Base-by-base conservation (phyloP, 2,113 vertebrate genomes). In the Entomyzon cyanotis region DNA sequence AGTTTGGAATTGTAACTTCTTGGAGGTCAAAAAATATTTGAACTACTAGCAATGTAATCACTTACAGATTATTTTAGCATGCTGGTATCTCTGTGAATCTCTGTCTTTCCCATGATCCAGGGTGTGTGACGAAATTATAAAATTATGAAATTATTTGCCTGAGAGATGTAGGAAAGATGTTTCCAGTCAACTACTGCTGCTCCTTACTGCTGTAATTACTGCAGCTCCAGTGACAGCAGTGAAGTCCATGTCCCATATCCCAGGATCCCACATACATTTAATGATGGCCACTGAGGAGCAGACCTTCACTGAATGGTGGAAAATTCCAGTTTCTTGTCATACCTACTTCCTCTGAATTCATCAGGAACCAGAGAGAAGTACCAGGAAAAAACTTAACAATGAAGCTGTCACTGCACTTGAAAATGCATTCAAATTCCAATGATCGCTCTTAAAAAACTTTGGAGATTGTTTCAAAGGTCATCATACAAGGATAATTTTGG, bases 351-450 rank as follows among this genome's bases (percentile, higher is more conserved):
- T 92, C 28, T 52, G 60, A 63, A 55, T 50, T 87, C 17, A 56
- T 80, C 62, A 46, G 42, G 24, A 67, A 56, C 33, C 33, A 65
- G 67, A 94, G 58, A 68, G 8, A 62, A 93, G 20, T 17, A 73
- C 67, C 23, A 81, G 67, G 78, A 56, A 81, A 88, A 50, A 14
- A 39, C 23, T 20, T 42, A 74, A 74, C 39, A 94, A 75, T 42
- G 31, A 85, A 89, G 15, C 46, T 84, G 62, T 64, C 91, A 84
- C 27, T 89, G 70, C n/a, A 90, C 65, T 80, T 94, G 44, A 65
- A 87, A 80, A 83, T 12, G 13, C 11, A 27, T 79, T 56, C n/a
- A 56, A 87, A 33, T 90, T 93, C 52, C 58, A 76, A 4, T 28
- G 55, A 56, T 63, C n/a, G 30, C 31, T 52, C 64, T 52, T 84